Percentiles rank a stretch among this genome's conserved stretches.
Conservation (phyloP, 2,113 vertebrate species). For the Catharus bicknelli region DNA sequence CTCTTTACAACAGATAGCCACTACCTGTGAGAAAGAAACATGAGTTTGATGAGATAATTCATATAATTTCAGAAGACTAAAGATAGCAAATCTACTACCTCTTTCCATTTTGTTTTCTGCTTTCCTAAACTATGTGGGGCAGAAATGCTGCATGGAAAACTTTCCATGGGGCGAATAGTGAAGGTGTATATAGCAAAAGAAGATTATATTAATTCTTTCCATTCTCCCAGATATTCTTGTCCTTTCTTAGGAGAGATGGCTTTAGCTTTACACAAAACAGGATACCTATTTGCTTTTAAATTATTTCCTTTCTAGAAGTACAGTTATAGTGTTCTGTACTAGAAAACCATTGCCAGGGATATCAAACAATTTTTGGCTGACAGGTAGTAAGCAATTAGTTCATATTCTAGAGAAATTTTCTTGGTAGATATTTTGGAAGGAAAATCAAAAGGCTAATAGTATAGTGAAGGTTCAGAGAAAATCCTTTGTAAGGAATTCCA, state of each 20-base stretch:
- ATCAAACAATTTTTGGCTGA: not conserved
- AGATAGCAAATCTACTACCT: not conserved
- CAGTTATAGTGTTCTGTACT: not conserved
- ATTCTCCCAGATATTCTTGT: not conserved
- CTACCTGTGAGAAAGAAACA: not conserved
- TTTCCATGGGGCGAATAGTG: not conserved
- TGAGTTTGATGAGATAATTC: not conserved
- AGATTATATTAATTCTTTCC: not conserved
- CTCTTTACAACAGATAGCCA: not conserved
- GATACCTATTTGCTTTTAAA: not conserved
- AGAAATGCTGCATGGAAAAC: not conserved
- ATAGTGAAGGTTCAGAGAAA: not conserved
- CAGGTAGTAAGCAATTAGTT: not conserved
- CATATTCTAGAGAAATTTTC: not conserved
- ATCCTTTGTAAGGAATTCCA: not conserved
- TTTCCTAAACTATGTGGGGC: not conserved
- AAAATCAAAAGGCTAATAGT: not conserved
- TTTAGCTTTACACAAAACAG: not conserved
- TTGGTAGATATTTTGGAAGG: not conserved
- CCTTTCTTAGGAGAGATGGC: not conserved
- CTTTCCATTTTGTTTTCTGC: not conserved
- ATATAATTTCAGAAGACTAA: not conserved
- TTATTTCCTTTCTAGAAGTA: not conserved
- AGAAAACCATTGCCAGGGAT: conserved; percentile 10
- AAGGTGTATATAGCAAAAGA: not conserved